A percentile compares a stretch with the other conserved stretches of the same genome.
Evolutionary conservation across 2,113 vertebrate genomes (phyloP).

Genomic region (Gorsachius goisagi): DNA sequence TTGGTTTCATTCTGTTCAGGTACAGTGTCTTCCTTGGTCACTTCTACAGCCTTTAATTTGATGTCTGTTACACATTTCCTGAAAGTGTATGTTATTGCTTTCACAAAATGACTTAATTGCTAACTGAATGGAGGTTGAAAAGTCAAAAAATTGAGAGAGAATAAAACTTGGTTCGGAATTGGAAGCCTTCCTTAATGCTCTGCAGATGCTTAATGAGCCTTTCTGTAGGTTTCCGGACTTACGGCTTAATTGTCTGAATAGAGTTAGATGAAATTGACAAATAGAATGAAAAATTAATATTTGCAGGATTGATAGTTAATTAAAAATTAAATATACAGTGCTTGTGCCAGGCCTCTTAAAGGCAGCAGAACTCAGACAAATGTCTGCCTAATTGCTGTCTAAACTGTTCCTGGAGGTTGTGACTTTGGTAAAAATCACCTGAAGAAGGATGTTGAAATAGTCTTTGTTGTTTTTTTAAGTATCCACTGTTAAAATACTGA

Average conservation of each 20-base stretch:
- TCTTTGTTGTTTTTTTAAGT: neutral
- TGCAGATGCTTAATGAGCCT: neutral
- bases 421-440: neutral
- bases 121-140: neutral
- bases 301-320: slow-evolving; percentile 3
- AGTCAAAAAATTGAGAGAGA: neutral
- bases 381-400: neutral
- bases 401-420: neutral
- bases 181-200: neutral
- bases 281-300: slow-evolving; percentile 29
- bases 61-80: neutral
- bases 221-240: neutral
- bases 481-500: neutral
- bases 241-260: neutral
- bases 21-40: slow-evolving; percentile 59
- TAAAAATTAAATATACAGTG: slow-evolving; percentile 6
- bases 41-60: neutral
- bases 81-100: neutral
- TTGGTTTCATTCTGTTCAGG: slow-evolving; percentile 99
- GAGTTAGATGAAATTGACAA: neutral
- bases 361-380: neutral
- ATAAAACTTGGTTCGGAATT: neutral
- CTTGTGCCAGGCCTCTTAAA: neutral
- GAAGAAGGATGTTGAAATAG: neutral
- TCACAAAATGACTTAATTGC: neutral